Evolutionary conservation across 2,888 invertebrate species (phyloP), one percentile per base, ranked within the genome.

Genomic region (Plebejus melissa): DNA sequence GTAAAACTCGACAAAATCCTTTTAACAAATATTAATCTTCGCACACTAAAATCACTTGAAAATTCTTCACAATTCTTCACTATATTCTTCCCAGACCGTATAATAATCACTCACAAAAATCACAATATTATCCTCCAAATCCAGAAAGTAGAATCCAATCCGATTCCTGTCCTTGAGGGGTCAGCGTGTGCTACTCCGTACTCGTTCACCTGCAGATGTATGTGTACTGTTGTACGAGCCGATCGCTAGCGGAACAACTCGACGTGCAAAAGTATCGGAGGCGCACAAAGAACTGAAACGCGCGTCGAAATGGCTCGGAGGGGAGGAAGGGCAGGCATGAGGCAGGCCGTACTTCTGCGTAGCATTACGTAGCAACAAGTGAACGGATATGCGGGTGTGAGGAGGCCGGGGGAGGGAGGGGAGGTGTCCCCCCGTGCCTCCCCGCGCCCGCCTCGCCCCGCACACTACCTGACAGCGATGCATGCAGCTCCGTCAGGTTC

Each of bases 231-330:
- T 78, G 79, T 76, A 78, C 87, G 88, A 90, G 87, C 86, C 81
- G 86, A 82, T 84, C 82, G 84, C 85, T 84, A 83, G 71, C 83
- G 85, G 82, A 81, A 82, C 79, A 83, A 83, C 87, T 86, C 82
- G 78, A 90, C 93, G 90, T 91, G 85, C 86, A 82, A 86, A 83
- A 88, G 83, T 86, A 84, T 86, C 89, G 83, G 85, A 86, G 86
- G 90, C 90, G 89, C 91, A 93, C 93, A 93, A 91, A 93, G 92
- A 91, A 94, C 93, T 93, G 90, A 91, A 87, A 86, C 86, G 89
- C 89, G 90, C 89, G 90, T 32, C 32, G 88, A 87, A 87, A 86
- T 88, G 86, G 87, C 83, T 84, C 83, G 83, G 84, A 84, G 81
- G 81, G 82, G 81, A 82, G 84, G 87, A 84, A 82, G 83, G 83